Evolutionary conservation across 2,888 invertebrate genomes (phyloP), one percentile per base, ranked within the genome.

Genomic region (Mesorhabditis spiculigera): DNA sequence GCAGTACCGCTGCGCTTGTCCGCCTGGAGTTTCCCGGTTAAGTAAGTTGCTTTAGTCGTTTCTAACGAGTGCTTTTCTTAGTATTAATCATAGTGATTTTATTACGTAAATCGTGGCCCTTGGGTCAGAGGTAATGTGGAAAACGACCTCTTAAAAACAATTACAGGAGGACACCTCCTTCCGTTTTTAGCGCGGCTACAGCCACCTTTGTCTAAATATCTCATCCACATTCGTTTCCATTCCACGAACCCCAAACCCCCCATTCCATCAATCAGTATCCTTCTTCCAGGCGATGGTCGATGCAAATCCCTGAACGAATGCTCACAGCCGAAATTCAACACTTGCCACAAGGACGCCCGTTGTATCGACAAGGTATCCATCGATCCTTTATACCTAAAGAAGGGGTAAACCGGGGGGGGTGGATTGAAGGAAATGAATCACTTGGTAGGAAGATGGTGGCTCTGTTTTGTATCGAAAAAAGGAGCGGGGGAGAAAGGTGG

Each of bases 1-100:
- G 10, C 77, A 76, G 65, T 81, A 81, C 71, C 72, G 77, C n/a
- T 83, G 82, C 64, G 78, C 78, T 66, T 80, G 79, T 68, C 79
- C 80, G 0, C 75, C 75, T 41, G 80, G 80, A 6, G 79, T 80
- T 6, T 66, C 72, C 45, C 71, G 77, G 43, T 71, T 73, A 3
- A 63, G 58, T 50, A 28, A 28, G 28, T 28, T 28, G 28, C 28
- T 28, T 28, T 28, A 28, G 28, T 28, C 28, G 28, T 28, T 28
- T 58, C 4, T 6, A 42, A 5, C 41, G 6, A 67, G 28, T 1
- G 16, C 8, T 66, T 66, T 13, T 44, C 28, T 28, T 28, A 28
- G 28, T 28, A 28, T 28, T 28, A 28, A 28, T 28, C 28, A 28
- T 28, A 28, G 28, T 28, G 28, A 28, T 44, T 45, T 67, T 61